Conservation (phyloP, 2,113 vertebrate species). For the Heptranchias perlo region DNA sequence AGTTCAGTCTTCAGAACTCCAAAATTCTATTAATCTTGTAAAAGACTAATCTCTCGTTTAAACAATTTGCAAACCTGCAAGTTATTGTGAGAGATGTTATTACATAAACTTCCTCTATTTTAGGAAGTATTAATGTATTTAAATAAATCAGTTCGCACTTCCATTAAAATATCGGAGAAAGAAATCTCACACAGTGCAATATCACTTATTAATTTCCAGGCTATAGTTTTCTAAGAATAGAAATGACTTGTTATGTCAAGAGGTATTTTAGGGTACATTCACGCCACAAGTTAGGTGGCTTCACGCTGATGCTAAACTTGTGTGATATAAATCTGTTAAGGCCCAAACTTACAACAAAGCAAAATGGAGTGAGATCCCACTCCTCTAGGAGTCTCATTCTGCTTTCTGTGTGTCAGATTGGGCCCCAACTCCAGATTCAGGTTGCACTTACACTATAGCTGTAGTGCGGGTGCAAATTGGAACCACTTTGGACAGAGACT, state of each 20-base stretch:
- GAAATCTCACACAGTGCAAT: slow-evolving; percentile 11
- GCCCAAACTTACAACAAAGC: background rate
- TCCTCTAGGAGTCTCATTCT: background rate
- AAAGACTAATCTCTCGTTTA: background rate
- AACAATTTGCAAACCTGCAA: background rate
- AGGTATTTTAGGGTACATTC: slow-evolving; percentile 14
- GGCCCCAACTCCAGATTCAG: background rate
- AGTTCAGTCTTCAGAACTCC: background rate
- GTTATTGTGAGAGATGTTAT: background rate
- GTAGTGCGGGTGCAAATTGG: background rate
- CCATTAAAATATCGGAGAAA: background rate
- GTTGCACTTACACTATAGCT: background rate
- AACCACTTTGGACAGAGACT: background rate
- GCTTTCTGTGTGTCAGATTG: background rate
- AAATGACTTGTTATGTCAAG: background rate
- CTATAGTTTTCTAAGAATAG: slow-evolving; percentile 29
- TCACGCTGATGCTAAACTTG: background rate
- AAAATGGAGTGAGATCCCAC: background rate
- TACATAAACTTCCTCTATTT: background rate
- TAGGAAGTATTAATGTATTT: background rate
- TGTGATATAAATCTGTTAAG: background rate
- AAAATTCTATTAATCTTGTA: background rate
- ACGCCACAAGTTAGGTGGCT: background rate
- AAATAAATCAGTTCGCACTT: background rate
- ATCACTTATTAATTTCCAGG: slow-evolving; percentile 19